These are phyloP conservation scores for Solenopsis fugax DNA, from an alignment of 1,140 invertebrate species.

Conservation along the genomic window DNA sequence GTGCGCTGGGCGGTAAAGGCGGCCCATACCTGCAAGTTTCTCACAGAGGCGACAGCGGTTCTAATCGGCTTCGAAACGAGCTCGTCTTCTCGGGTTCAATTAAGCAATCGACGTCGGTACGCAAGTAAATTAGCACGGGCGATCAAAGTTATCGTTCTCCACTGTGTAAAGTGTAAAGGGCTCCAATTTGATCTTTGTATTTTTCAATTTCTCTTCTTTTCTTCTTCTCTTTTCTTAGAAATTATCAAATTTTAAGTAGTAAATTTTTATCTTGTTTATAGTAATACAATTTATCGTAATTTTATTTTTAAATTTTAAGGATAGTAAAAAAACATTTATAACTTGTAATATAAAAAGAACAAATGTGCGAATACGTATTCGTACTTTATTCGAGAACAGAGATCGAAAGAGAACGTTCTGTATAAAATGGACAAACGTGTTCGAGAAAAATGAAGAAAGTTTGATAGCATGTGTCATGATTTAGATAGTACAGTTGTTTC, in stretches of 20 bases:
- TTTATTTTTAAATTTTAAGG: not conserved
- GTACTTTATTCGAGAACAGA: slow-evolving; percentile 1
- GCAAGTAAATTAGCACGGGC: slow-evolving; percentile 46
- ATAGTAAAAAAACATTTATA: not conserved
- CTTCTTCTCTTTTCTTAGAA: not conserved
- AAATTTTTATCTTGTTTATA: not conserved
- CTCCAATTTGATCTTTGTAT: slow-evolving; percentile 7
- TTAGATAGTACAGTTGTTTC: slow-evolving; percentile 32
- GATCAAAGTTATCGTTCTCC: slow-evolving; percentile 48
- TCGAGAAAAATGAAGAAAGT: slow-evolving; percentile 58
- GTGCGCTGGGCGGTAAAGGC: slow-evolving; percentile 9
- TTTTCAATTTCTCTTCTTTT: not conserved
- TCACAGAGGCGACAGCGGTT: slow-evolving; percentile 24
- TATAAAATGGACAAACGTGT: slow-evolving; percentile 9
- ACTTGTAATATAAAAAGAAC: not conserved
- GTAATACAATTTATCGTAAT: not conserved
- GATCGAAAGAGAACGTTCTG: not conserved
- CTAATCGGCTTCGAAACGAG: slow-evolving; percentile 63
- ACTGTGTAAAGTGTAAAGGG: slow-evolving; percentile 31
- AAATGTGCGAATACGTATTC: not conserved
- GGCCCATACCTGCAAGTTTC: slow-evolving; percentile 9
- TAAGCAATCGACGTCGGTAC: slow-evolving; percentile 49
- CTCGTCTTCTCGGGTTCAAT: slow-evolving; percentile 35
- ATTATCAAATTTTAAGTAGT: not conserved
- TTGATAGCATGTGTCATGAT: slow-evolving; percentile 50